Evolutionary conservation across 1,140 invertebrate genomes (phyloP), one percentile per base, ranked within the genome.

Genomic region (Harpegnathos saltator): DNA sequence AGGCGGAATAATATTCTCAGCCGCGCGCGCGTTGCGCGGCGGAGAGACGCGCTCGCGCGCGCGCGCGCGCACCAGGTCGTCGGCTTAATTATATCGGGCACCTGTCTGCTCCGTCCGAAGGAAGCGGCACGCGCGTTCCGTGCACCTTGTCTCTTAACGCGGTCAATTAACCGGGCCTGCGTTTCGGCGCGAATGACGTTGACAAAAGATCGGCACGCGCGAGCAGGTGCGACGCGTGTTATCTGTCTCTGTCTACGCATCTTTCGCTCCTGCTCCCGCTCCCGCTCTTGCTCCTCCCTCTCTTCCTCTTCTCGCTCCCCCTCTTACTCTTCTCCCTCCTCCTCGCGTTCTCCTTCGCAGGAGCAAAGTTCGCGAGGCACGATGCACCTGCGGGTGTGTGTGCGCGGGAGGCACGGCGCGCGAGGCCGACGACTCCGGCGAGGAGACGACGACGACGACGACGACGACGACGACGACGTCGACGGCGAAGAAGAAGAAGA

Each of bases 371-470:
- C 24, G 54, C 33, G 84, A 69, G n/a, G 68, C 44, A 48, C 19
- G 50, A 80, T 87, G 82, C 87, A 88, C 86, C 87, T 88, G 86
- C 86, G 56, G 71, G 48, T 78, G 50, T n/a, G 84, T 71, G 85
- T 66, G 85, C 73, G 86, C 54, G 80, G 84, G 85, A 80, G 81
- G 82, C 82, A 74, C 62, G 74, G 38, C 29, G 48, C 29, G 48
- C 61, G 85, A 88, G 85, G 86, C 75, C 86, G 86, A 88, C 86
- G 87, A 88, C 87, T 62, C 61, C 19, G 19, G 56, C 56, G 54
- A 61, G 56, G 22, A 50, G 85, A 87, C 85, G n/a, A n/a, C n/a
- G n/a, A n/a, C n/a, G n/a, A n/a, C n/a, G n/a, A n/a, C n/a, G n/a
- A n/a, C n/a, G n/a, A n/a, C n/a, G n/a, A n/a, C n/a, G n/a, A n/a